Evolutionary conservation across 2,797 vertebrate species (phyloP).

Genomic region (Zenarchopterus dispar): DNA sequence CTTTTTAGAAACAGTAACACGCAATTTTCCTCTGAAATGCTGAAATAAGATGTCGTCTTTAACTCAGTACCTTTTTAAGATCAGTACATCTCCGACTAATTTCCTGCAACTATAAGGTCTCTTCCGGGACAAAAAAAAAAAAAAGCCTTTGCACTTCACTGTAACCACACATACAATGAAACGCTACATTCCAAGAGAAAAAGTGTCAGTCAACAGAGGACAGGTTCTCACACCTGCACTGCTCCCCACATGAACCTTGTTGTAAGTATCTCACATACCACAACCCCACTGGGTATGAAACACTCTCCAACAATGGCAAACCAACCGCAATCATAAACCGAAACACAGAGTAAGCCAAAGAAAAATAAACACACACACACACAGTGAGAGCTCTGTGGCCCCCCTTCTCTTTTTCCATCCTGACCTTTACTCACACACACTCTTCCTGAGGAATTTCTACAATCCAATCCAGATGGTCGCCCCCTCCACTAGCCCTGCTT

Average conservation of each 20-base stretch:
- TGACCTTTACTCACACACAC: conserved; percentile 80
- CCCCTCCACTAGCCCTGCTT: conserved; percentile 48
- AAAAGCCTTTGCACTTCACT: neutral
- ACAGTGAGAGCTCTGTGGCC: conserved; percentile 49
- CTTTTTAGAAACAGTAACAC: too few relatives aligned
- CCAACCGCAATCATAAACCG: conserved; percentile 53
- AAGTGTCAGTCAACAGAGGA: conserved; percentile 8
- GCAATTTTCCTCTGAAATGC: too few relatives aligned
- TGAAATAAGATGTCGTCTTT: too few relatives aligned
- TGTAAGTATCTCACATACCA: conserved; percentile 52
- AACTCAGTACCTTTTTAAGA: too few relatives aligned
- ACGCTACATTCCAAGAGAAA: conserved; percentile 5
- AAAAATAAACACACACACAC: conserved; percentile 66
- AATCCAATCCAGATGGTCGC: conserved; percentile 85
- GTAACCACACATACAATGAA: conserved; percentile 4
- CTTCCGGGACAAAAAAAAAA: neutral
- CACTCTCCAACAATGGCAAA: conserved; percentile 58
- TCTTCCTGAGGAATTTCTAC: conserved; percentile 82
- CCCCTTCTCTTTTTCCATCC: conserved; percentile 50
- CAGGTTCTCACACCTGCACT: conserved; percentile 54
- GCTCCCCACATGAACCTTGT: conserved; percentile 38
- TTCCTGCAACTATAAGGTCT: neutral
- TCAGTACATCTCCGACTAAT: too few relatives aligned
- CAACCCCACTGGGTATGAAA: conserved; percentile 40
- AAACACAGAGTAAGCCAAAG: conserved; percentile 58